These are phyloP conservation scores for Selenia dentaria DNA, from an alignment of 2,888 invertebrate genomes.

Conservation along the genomic window DNA sequence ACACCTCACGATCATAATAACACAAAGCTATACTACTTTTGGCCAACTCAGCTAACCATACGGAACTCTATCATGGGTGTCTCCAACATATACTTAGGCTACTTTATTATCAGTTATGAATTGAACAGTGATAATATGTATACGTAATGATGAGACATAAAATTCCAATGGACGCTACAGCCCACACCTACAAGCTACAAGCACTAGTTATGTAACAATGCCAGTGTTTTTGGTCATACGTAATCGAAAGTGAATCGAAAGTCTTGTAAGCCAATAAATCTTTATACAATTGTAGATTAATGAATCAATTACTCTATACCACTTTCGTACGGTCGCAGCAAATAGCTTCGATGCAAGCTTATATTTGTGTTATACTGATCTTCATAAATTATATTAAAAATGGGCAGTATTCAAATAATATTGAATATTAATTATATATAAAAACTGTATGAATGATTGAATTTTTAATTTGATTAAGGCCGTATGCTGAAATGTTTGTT, in stretches of 20 bases:
- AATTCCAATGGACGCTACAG: constrained; percentile 7
- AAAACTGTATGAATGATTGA: no score
- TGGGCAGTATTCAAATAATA: no score
- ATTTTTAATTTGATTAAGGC: no score
- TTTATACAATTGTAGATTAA: constrained; percentile 1
- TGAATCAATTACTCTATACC: neutral
- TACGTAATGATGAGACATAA: constrained; percentile 3
- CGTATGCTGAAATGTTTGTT: no score
- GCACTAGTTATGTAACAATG: constrained; percentile 18
- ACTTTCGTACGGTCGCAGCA: neutral
- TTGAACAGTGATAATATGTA: neutral
- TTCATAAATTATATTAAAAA: no score
- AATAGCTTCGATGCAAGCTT: neutral
- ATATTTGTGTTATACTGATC: no score
- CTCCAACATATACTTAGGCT: no score
- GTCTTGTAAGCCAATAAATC: constrained; percentile 15
- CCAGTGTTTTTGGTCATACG: constrained; percentile 16
- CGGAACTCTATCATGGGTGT: no score
- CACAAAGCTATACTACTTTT: no score
- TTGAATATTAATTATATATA: no score
- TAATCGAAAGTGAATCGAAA: constrained; percentile 28
- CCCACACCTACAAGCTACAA: constrained; percentile 14
- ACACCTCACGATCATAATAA: no score
- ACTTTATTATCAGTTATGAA: neutral
- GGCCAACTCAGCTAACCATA: no score